Evolutionary conservation across 2,888 invertebrate genomes (phyloP), one percentile per base, ranked within the genome.

Genomic region (Amphipyra tragopoginis): DNA sequence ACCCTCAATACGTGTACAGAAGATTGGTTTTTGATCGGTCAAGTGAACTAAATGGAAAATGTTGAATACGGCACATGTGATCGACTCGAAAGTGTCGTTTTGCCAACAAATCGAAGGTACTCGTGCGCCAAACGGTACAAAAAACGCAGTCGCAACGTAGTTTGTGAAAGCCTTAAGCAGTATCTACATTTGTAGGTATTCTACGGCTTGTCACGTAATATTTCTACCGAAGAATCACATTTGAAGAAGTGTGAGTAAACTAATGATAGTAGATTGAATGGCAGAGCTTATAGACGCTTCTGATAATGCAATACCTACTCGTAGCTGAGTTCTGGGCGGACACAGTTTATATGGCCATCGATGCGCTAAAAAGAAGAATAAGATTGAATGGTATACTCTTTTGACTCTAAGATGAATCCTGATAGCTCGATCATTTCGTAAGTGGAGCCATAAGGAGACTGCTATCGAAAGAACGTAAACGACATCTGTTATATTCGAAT

Each of bases 51-150:
- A 29, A 14, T 51, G 15, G 47, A 58, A 52, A 48, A 51, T 48
- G 13, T 33, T 50, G 36, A 38, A 15, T 14, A 40, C 40, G n/a
- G 15, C 52, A 53, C 21, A 45, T 66, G 52, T 11, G 8, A 53
- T 13, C 11, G 38, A 21, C 1, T 44, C 9, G 14, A 29, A 43
- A 55, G 40, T 38, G 21, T 65, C 29, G 36, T 56, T 71, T 64
- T 56, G 47, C 40, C 48, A 55, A 52, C 43, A 36, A 65, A 71
- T 72, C 14, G 39, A 29, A 39, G 45, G 54, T 34, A 40, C 42
- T 3, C 15, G 26, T 34, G 64, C 13, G 36, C 26, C 9, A 36
- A 14, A 6, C n/a, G 29, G 11, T 0, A 45, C 36, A 57, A 44
- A 52, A 72, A 36, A 72, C 49, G 56, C 11, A 13, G 8, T 38